These are phyloP conservation scores for Paradisaea rubra DNA, from an alignment of 2,113 vertebrate genomes.

Conservation along the genomic window DNA sequence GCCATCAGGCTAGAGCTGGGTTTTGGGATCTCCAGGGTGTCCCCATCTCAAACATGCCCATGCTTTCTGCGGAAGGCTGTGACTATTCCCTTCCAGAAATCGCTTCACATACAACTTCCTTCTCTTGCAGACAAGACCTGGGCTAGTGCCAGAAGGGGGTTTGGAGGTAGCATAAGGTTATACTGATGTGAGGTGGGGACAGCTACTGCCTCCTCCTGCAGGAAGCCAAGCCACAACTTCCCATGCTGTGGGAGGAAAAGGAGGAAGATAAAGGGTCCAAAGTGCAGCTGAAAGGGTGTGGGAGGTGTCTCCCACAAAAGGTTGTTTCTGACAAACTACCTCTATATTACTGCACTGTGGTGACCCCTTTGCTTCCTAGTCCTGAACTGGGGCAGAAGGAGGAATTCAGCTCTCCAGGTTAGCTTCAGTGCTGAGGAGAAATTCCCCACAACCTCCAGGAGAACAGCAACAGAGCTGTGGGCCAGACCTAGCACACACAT, in stretches of 20 bases:
- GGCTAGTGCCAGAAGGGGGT: not conserved
- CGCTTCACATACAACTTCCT: not conserved
- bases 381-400: not conserved
- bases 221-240: not conserved
- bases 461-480: not conserved
- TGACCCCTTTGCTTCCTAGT: not conserved
- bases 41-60: not conserved
- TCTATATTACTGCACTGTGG: not conserved
- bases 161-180: not conserved
- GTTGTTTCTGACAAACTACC: not conserved
- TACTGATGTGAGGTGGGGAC: not conserved
- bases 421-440: not conserved
- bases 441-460: not conserved
- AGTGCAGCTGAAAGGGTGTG: not conserved
- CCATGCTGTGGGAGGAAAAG: not conserved
- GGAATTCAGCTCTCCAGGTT: not conserved
- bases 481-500: accelerated
- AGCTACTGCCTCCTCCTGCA: not conserved
- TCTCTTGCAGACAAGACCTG: not conserved
- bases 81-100: not conserved
- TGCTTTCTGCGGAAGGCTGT: not conserved
- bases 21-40: not conserved
- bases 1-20: not conserved
- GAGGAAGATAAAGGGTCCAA: not conserved
- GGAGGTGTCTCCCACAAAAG: not conserved